phyloP scores from a whole-genome alignment of 2,888 invertebrate species.

The Nephrotoma flavescens region DNA sequence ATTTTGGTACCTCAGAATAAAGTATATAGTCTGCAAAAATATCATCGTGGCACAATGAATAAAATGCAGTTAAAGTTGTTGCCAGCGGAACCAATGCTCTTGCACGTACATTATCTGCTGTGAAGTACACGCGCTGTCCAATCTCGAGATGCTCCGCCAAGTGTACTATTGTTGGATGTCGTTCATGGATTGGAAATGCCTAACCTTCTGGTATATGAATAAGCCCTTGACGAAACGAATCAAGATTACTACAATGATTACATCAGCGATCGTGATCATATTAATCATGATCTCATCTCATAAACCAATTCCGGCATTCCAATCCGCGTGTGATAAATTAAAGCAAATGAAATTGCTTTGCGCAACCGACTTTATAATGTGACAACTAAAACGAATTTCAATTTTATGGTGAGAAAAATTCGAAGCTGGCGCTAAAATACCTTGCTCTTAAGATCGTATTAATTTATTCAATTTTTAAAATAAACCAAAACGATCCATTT shows the following conservation, averaged over 20 bases:
- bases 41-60: not conserved
- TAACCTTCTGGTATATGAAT: too few species aligned
- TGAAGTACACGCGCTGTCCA: not conserved
- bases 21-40: too few species aligned
- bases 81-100: not conserved
- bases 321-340: too few species aligned
- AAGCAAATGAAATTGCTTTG: too few species aligned
- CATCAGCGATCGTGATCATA: too few species aligned
- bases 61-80: not conserved
- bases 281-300: too few species aligned
- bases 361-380: not conserved
- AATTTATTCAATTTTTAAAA: not conserved
- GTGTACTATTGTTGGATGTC: not conserved
- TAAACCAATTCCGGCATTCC: too few species aligned
- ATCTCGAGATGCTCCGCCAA: not conserved
- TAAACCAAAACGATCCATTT: not conserved
- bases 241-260: too few species aligned
- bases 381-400: not conserved
- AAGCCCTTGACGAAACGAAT: too few species aligned
- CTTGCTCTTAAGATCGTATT: not conserved
- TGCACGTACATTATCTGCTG: not conserved
- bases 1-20: too few species aligned
- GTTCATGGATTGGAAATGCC: too few species aligned
- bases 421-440: not conserved
- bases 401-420: not conserved